Evolutionary conservation across 2,888 invertebrate genomes (phyloP).

Genomic region (Eupithecia tripunctaria): DNA sequence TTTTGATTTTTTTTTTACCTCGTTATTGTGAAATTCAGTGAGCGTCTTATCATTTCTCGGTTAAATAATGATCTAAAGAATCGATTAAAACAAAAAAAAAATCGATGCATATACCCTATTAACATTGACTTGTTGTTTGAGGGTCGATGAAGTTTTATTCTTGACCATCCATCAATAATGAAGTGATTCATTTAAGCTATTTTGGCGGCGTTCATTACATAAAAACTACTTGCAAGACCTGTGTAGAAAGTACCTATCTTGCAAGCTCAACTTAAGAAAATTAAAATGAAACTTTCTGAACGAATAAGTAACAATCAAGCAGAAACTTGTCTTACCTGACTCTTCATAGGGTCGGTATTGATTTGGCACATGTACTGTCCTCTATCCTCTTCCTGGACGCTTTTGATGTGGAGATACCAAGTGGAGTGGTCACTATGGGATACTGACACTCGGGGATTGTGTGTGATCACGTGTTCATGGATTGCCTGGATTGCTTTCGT

Average conservation of each 20-base stretch:
- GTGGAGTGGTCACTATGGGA: conserved; percentile 91
- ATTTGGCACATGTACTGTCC: conserved; percentile 95
- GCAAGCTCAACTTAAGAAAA: neutral
- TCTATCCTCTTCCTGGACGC: conserved; percentile 90
- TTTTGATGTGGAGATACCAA: conserved; percentile 93
- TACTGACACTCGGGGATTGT: conserved; percentile 91
- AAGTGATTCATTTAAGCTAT: neutral
- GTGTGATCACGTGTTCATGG: conserved; percentile 94
- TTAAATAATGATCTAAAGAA: too few species aligned
- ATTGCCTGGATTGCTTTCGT: conserved; percentile 94
- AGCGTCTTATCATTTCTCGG: too few species aligned
- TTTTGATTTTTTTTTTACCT: too few species aligned
- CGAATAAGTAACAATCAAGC: neutral
- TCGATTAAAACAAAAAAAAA: too few species aligned
- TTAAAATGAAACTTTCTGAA: neutral
- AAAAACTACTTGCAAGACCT: neutral
- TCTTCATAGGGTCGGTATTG: conserved; percentile 95
- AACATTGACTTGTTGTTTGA: conserved; percentile 9
- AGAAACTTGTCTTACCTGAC: conserved; percentile 85
- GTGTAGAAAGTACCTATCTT: neutral
- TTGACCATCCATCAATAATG: neutral
- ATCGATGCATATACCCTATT: too few species aligned
- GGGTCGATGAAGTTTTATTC: neutral
- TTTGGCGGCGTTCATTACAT: neutral
- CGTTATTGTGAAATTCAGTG: too few species aligned